Percentiles rank a stretch among this genome's conserved stretches.
Conservation (phyloP, 2,888 invertebrate genomes). For the Drosophila aldrichi region DNA sequence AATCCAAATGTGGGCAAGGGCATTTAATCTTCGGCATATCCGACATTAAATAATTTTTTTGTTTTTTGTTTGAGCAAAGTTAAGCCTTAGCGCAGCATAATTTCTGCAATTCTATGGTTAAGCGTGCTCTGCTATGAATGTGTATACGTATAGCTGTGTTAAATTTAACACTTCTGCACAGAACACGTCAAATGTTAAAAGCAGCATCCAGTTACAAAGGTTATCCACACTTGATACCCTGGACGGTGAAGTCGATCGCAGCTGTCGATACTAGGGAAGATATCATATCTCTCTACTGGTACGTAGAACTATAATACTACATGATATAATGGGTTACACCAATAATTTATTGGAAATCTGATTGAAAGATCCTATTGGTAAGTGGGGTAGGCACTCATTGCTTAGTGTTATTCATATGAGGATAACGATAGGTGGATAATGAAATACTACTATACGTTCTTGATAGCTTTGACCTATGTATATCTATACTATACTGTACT, state of each 20-base stretch:
- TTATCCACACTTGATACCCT: conserved; percentile 19
- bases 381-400: too few species aligned
- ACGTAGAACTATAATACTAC: too few species aligned
- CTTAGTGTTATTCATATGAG: too few species aligned
- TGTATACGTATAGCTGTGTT: conserved; percentile 27
- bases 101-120: conserved; percentile 33
- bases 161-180: conserved; percentile 53
- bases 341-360: too few species aligned
- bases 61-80: neutral
- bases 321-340: too few species aligned
- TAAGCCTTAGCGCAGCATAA: conserved; percentile 53
- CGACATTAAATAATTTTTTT: neutral
- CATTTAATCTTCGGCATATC: neutral
- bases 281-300: too few species aligned
- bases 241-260: neutral
- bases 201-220: conserved; percentile 19
- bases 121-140: conserved; percentile 1
- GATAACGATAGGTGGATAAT: too few species aligned
- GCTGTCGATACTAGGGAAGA: too few species aligned
- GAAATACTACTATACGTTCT: too few species aligned
- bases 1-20: neutral
- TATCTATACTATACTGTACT: neutral
- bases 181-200: conserved; percentile 23
- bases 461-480: neutral
- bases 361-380: too few species aligned